phyloP scores from a whole-genome alignment of 1,140 invertebrate species.

The Cotesia typhae region DNA sequence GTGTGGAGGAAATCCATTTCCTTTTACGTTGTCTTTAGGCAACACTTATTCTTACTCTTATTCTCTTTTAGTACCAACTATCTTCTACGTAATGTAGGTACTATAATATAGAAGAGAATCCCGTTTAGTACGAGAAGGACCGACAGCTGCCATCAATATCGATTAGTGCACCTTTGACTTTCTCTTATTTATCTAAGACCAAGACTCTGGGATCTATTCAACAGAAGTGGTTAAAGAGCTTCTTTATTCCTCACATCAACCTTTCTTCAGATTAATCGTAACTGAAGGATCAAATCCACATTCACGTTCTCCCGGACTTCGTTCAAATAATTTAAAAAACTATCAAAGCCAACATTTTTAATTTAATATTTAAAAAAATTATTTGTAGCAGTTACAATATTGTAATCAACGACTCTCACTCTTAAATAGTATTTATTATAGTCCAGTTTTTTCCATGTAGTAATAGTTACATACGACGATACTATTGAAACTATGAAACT shows the following conservation, averaged over 20 bases:
- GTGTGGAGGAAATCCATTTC: slow-evolving; percentile 63
- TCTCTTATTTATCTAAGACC: background rate
- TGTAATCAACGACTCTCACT: too few relatives aligned
- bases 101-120: background rate
- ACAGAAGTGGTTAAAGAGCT: slow-evolving; percentile 17
- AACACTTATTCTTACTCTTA: background rate
- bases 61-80: background rate
- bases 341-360: too few relatives aligned
- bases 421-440: too few relatives aligned
- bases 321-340: too few relatives aligned
- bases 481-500: slow-evolving; percentile 43
- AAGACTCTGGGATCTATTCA: slow-evolving; percentile 1
- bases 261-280: background rate
- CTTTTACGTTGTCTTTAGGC: slow-evolving; percentile 50
- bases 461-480: background rate
- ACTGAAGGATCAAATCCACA: background rate
- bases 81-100: slow-evolving; percentile 20
- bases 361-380: too few relatives aligned
- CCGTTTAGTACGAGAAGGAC: background rate
- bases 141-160: background rate
- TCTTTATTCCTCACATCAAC: slow-evolving; percentile 6
- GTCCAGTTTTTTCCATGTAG: background rate
- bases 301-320: too few relatives aligned
- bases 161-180: too few relatives aligned
- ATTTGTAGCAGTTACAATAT: too few relatives aligned